phyloP scores from a whole-genome alignment of 2,113 vertebrate species.

The Gobiocypris rarus region DNA sequence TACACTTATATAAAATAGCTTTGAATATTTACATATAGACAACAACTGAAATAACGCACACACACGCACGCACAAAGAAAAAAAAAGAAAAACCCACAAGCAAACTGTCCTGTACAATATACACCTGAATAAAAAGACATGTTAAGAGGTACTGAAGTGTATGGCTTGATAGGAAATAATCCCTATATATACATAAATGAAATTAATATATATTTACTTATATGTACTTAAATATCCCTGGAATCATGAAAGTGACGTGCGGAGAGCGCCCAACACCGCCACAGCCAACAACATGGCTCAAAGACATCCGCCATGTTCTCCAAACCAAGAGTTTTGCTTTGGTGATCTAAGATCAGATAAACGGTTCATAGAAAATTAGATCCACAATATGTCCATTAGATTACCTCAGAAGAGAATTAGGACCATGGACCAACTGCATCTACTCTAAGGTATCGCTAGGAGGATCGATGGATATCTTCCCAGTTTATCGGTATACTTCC shows the following conservation, averaged over 20 bases:
- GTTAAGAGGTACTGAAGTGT: constrained; percentile 96
- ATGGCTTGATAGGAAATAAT: constrained; percentile 89
- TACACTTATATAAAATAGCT: constrained; percentile 81
- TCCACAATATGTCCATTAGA: constrained; percentile 29
- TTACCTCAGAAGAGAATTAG: constrained; percentile 32
- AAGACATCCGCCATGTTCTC: constrained; percentile 68
- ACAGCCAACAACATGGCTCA: constrained; percentile 62
- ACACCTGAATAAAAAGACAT: constrained; percentile 95
- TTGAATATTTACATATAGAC: constrained; percentile 80
- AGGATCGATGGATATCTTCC: not conserved
- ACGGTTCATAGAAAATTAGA: constrained; percentile 3
- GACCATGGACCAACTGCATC: constrained; percentile 39
- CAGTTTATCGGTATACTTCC: constrained; percentile 7
- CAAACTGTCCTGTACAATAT: constrained; percentile 76
- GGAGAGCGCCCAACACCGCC: constrained; percentile 52
- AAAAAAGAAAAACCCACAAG: constrained; percentile 60
- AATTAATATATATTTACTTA: constrained; percentile 60
- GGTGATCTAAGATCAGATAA: constrained; percentile 45
- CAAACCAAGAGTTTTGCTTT: constrained; percentile 57
- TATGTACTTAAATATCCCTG: constrained; percentile 74
- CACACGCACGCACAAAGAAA: too few relatives aligned
- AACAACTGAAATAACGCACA: constrained; percentile 53
- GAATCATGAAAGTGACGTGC: constrained; percentile 69
- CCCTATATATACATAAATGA: constrained; percentile 57
- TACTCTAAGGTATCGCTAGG: not conserved